phyloP scores from a whole-genome alignment of 2,797 vertebrate genomes.

The Acomys russatus region DNA sequence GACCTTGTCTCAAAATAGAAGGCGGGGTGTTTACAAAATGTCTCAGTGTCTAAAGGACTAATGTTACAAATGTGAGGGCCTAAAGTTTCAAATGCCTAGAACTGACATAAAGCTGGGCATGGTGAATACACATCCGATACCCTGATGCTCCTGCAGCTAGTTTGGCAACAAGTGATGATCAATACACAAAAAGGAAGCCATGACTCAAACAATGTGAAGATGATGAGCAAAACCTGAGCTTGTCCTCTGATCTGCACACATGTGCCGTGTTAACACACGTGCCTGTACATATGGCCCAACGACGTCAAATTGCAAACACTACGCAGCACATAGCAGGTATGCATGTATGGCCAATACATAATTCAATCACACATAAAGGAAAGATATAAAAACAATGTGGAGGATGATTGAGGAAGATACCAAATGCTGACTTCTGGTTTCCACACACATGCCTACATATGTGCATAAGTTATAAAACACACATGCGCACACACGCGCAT shows the following conservation, averaged over 20 bases:
- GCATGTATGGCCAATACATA: neutral
- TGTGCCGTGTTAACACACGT: neutral
- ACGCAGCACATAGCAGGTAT: neutral
- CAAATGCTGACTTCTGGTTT: neutral
- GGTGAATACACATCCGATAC: too few species aligned
- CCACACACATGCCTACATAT: too few species aligned
- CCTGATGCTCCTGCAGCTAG: neutral
- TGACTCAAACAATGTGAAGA: neutral
- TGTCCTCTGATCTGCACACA: neutral
- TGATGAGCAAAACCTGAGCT: neutral
- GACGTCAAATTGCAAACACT: neutral
- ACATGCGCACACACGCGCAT: neutral
- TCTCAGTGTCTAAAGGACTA: neutral
- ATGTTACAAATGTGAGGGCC: neutral
- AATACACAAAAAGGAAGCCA: neutral
- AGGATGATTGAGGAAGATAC: neutral
- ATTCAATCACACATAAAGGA: neutral
- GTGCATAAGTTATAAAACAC: too few species aligned
- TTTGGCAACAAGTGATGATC: neutral
- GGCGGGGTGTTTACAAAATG: neutral
- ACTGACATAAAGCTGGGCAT: neutral
- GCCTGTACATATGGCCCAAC: neutral
- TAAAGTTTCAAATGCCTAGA: neutral
- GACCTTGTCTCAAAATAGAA: neutral
- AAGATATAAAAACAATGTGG: neutral